Base-by-base conservation (phyloP, 2,113 vertebrate genomes). In the Girardinichthys multiradiatus region DNA sequence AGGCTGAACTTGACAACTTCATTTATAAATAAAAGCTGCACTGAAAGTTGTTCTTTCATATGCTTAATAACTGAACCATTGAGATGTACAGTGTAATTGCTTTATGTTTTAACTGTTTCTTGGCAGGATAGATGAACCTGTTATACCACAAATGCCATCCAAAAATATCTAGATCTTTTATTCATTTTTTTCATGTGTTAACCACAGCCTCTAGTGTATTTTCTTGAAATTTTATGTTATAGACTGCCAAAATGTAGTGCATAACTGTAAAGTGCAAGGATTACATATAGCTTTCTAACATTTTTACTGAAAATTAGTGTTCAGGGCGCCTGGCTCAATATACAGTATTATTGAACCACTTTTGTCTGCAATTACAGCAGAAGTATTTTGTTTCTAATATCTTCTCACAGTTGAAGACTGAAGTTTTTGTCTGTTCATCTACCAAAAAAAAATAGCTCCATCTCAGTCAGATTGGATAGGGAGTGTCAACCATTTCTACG, bases 21-120 rank as follows among this genome's bases (percentile, higher is more conserved):
- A 8, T 71, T 77, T 45, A 24, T 60, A 54, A 75, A 79, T 75
- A 17, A 37, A 2, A 66, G 39, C n/a, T 81, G 69, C 66, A 59
- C 13, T 59, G 17, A 21, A 62, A 64, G 57, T 67, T 5, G 24
- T 48, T 57, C 54, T 75, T 77, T 24, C 62, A 0, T 30, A 68
- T 76, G 70, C 61, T 74, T n/a, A 70, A 74, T 78, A 79, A 80
- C 76, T 80, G 12, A 1, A 68, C 57, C 27, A 19, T 26, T 61
- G 29, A 35, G 31, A 13, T 72, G 54, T 19, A 9, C 29, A 8
- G 14, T 9, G 30, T 61, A 54, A 54, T 24, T 54, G 24, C 21
- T 54, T 54, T 24, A 7, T 10, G 48, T 3, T 11, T 24, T 6
- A 54, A 54, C 5, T 21, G 21, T 17, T 3, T 10, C 48, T 54